Percentiles rank a stretch among this genome's conserved stretches.
phyloP scores from a whole-genome alignment of 2,797 vertebrate species.

The Syngnathus acus region DNA sequence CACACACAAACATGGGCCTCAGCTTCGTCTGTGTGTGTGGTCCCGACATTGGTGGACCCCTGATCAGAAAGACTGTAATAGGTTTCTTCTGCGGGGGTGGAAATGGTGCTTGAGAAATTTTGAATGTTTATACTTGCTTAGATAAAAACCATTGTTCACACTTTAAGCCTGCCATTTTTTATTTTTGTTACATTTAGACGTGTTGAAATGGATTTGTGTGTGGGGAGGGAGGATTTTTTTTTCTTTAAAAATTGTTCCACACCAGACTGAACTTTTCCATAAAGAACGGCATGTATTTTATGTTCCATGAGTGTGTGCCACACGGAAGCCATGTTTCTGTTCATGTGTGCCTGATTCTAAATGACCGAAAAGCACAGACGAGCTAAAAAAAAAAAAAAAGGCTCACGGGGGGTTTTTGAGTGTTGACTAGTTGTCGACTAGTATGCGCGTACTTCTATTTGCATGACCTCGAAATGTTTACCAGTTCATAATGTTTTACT shows the following conservation, averaged over 20 bases:
- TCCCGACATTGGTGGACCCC: conserved; percentile 22
- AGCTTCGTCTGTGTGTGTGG: conserved; percentile 59
- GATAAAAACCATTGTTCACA: conserved; percentile 28
- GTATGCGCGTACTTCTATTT: conserved; percentile 7
- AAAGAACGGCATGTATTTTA: conserved; percentile 13
- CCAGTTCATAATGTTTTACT: not conserved
- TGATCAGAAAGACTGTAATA: conserved; percentile 4
- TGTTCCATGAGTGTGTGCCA: conserved; percentile 10
- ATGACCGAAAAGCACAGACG: not conserved
- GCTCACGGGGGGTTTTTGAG: not conserved
- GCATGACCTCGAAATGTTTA: conserved; percentile 8
- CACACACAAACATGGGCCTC: conserved; percentile 17
- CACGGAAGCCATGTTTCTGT: conserved; percentile 5
- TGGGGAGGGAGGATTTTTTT: not conserved
- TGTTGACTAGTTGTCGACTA: not conserved
- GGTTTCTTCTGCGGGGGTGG: conserved; percentile 28
- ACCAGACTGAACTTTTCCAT: conserved; percentile 2
- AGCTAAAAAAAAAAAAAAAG: not conserved
- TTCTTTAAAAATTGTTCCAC: not conserved
- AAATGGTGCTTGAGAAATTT: conserved; percentile 39
- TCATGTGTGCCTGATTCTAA: conserved; percentile 1
- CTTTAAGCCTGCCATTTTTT: conserved; percentile 18
- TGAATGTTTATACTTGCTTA: conserved; percentile 32
- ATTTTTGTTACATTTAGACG: conserved; percentile 22
- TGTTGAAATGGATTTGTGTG: conserved; percentile 15